Conservation (phyloP, 2,888 invertebrate species). For the Hemicrepidius hirtus region DNA sequence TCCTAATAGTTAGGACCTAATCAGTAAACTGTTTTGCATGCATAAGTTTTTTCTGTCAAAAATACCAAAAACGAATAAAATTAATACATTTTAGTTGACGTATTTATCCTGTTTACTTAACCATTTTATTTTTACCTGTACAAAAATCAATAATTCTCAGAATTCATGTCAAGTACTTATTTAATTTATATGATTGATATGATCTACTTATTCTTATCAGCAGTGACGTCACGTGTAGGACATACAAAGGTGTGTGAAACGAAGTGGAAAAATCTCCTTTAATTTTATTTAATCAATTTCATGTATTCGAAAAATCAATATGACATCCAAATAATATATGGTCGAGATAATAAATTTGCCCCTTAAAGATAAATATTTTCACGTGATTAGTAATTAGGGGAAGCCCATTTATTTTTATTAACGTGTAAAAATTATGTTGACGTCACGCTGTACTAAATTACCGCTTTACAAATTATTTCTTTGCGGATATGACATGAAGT, state of each 20-base stretch:
- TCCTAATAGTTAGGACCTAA: no score
- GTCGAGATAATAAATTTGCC: neutral
- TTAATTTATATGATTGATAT: slow-evolving; percentile 39
- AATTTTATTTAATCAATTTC: slow-evolving; percentile 19
- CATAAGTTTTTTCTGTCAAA: neutral
- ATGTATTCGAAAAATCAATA: slow-evolving; percentile 16
- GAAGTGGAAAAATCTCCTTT: slow-evolving; percentile 6
- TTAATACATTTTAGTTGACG: neutral
- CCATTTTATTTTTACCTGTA: neutral
- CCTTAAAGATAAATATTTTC: neutral
- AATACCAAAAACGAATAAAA: neutral
- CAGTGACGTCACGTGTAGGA: slow-evolving; percentile 19
- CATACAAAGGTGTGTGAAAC: slow-evolving; percentile 35
- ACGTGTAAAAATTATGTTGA: no score
- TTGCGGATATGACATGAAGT: no score
- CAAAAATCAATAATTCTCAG: slow-evolving; percentile 23
- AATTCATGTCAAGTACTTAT: slow-evolving; percentile 43
- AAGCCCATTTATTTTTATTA: neutral
- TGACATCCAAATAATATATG: slow-evolving; percentile 17
- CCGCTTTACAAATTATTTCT: no score
- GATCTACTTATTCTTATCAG: slow-evolving; percentile 36
- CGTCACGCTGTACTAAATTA: no score
- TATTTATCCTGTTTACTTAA: no score
- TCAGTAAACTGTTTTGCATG: neutral
- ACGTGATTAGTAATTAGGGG: neutral